These are phyloP conservation scores for Dromaius novaehollandiae DNA, from an alignment of 2,113 vertebrate genomes.

Conservation along the genomic window DNA sequence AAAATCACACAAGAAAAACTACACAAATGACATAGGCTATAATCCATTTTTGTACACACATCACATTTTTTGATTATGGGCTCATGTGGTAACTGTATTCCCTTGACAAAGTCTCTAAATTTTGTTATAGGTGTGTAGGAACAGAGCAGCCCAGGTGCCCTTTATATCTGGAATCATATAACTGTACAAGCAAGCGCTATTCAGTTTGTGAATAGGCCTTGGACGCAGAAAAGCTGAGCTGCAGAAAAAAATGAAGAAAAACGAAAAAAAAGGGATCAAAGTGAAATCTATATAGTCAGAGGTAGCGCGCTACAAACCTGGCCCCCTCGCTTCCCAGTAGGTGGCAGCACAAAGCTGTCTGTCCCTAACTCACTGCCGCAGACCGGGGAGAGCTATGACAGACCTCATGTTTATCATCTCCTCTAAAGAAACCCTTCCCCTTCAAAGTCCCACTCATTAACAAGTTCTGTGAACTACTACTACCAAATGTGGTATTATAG, in stretches of 20 bases:
- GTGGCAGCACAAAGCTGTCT: not conserved
- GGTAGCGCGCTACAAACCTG: not conserved
- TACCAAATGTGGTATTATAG: not conserved
- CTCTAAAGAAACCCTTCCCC: not conserved
- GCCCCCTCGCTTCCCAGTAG: conserved; percentile 6
- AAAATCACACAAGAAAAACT: not conserved
- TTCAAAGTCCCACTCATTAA: not conserved
- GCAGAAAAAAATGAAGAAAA: not conserved
- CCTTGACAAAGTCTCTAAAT: not conserved
- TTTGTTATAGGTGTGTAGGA: not conserved
- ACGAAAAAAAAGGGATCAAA: not conserved
- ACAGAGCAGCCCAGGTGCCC: not conserved
- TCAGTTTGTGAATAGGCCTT: not conserved
- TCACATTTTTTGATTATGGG: not conserved
- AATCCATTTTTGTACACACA: not conserved
- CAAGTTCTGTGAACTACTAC: not conserved
- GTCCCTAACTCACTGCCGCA: not conserved
- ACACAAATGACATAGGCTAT: not conserved
- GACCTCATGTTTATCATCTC: not conserved
- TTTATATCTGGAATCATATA: not conserved
- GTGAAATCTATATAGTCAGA: not conserved
- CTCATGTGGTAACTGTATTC: not conserved
- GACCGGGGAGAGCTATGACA: not conserved
- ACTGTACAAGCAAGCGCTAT: not conserved
- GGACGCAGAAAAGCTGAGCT: not conserved